A percentile compares a stretch with the other conserved stretches of the same genome.
Conservation (phyloP, 2,113 vertebrate genomes). For the western clawed frog (Xenopus tropicalis) region UCB_Xtro_10.0 CM004450.2:128118501-128119000, state of each 20-base stretch:
- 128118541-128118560: too few relatives aligned
- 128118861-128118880: not conserved
- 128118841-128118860: not conserved
- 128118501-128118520: too few relatives aligned
- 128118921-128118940: too few relatives aligned
- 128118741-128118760: not conserved
- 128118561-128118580: too few relatives aligned
- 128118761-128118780: not conserved
- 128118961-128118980: not conserved
- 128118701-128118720: too few relatives aligned
- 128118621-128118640: not conserved
- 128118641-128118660: not conserved
- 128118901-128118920: not conserved
- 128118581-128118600: not conserved
- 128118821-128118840: not conserved
- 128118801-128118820: not conserved
- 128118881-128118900: not conserved
- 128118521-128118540: too few relatives aligned
- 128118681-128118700: not conserved
- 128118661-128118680: too few relatives aligned
- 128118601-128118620: not conserved
- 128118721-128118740: not conserved
- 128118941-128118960: too few relatives aligned
- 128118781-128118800: not conserved
- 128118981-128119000: not conserved